A percentile compares a stretch with the other conserved stretches of the same genome.
Conservation (phyloP, 2,888 invertebrate species). For the Criorhina ranunculi region DNA sequence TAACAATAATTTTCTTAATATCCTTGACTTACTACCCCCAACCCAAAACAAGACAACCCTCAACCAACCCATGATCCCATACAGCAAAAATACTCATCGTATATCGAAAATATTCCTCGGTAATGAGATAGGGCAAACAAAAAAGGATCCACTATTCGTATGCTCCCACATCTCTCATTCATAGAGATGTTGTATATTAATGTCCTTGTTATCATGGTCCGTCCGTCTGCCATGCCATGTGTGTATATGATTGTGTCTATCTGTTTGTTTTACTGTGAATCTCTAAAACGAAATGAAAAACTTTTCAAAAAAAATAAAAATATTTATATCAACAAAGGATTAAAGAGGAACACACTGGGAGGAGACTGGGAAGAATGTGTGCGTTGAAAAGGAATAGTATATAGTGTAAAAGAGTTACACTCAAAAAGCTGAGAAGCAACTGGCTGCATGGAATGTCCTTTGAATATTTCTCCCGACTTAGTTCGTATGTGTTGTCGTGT, state of each 20-base stretch:
- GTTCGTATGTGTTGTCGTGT: conserved; percentile 32
- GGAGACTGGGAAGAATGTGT: background rate
- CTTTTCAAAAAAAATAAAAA: conserved; percentile 22
- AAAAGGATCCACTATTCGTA: conserved; percentile 4
- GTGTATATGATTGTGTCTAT: conserved; percentile 8
- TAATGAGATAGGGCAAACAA: conserved; percentile 38
- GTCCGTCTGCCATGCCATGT: background rate
- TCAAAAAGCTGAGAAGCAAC: conserved; percentile 28
- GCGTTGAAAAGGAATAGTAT: background rate
- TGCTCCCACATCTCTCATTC: conserved; percentile 31
- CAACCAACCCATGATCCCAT: too few relatives aligned
- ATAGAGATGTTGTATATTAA: conserved; percentile 44
- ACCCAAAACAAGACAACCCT: too few relatives aligned
- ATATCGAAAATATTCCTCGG: conserved; percentile 34
- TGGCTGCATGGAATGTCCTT: conserved; percentile 21
- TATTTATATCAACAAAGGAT: conserved; percentile 25
- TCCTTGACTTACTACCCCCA: conserved; percentile 30
- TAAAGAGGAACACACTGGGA: background rate
- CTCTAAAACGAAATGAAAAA: conserved; percentile 31
- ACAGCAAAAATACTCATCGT: conserved; percentile 26
- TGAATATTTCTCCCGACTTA: conserved; percentile 28
- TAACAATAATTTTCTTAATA: conserved; percentile 42
- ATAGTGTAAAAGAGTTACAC: conserved; percentile 15
- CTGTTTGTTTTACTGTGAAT: conserved; percentile 11
- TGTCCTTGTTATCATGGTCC: conserved; percentile 29